Evolutionary conservation across 2,113 vertebrate species (phyloP), one percentile per base, ranked within the genome.

Genomic region (Pseudorhombus dupliciocellatus): DNA sequence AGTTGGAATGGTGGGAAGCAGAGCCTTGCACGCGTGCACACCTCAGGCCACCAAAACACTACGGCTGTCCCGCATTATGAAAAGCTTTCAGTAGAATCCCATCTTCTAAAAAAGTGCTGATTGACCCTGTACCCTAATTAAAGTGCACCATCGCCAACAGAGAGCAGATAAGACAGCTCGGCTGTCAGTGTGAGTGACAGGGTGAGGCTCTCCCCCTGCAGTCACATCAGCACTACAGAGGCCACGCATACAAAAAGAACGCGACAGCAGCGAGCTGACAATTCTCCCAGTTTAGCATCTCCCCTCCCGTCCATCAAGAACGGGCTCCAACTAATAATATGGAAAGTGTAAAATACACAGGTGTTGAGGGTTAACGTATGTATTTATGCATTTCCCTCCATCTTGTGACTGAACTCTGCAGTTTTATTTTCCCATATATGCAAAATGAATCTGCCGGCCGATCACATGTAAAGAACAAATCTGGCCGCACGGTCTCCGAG

Each of bases 131-230:
- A 77, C 74, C 75, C 84, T 86, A 89, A 87, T 90, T 90, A 86
- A 89, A 87, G 79, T 80, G 81, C 75, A 79, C 62, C 81, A 63
- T 71, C 42, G 69, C 84, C 82, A 84, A 63, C 48, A 64, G 80
- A 84, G 68, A 85, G 78, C 83, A 88, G 91, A 88, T 77, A 72
- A 88, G 84, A 86, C 74, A 75, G 87, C 80, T 56, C 73, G 82
- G 81, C 87, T 85, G 84, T 92, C 89, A 87, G 74, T 63, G 69
- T 87, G 84, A 90, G 79, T 90, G 89, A 89, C 88, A 85, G 89
- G 71, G 85, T 87, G 74, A 84, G 84, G 69, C 76, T 80, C 87
- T 71, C 67, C 79, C 83, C 80, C 87, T 70, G 72, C 85, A 87
- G 86, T 85, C 86, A 79, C 81, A 88, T 88, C 83, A 84, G 71